A percentile compares a stretch with the other conserved stretches of the same genome.
phyloP scores from a whole-genome alignment of 2,113 vertebrate genomes.

The Spea bombifrons region DNA sequence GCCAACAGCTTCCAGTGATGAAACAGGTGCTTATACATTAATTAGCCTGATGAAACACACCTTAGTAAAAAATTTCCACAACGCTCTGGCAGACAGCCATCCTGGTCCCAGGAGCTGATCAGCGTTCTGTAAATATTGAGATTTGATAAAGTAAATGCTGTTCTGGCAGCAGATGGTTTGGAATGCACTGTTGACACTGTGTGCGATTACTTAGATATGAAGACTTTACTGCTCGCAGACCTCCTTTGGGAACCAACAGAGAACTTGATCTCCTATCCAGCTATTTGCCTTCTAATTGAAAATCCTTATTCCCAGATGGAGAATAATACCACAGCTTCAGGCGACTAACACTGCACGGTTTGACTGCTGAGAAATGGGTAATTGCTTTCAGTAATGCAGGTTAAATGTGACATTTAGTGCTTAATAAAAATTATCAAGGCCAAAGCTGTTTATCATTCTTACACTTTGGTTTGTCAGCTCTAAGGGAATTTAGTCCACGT shows the following conservation, averaged over 20 bases:
- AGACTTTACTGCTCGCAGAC: conserved; percentile 68
- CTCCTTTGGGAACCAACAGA: conserved; percentile 70
- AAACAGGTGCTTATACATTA: conserved; percentile 92
- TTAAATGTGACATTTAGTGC: conserved; percentile 92
- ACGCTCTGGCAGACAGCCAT: conserved; percentile 80
- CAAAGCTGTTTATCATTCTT: conserved; percentile 87
- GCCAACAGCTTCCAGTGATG: conserved; percentile 71
- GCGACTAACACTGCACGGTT: conserved; percentile 65
- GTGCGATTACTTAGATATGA: conserved; percentile 71
- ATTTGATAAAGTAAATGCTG: conserved; percentile 85
- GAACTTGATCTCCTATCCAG: conserved; percentile 72
- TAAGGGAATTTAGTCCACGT: conserved; percentile 63
- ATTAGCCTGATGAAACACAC: conserved; percentile 87
- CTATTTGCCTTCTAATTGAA: conserved; percentile 91
- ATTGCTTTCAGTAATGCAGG: conserved; percentile 90
- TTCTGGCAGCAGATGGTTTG: conserved; percentile 87
- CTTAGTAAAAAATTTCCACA: conserved; percentile 76
- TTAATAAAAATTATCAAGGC: conserved; percentile 88
- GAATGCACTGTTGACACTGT: conserved; percentile 75
- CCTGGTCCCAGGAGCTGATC: conserved; percentile 77
- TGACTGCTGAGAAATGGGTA: conserved; percentile 84
- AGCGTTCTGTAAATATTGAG: conserved; percentile 93
- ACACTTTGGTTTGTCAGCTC: conserved; percentile 73
- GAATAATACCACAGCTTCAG: conserved; percentile 65
- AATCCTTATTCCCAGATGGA: conserved; percentile 86